Evolutionary conservation across 2,888 invertebrate species (phyloP).

Genomic region (Furcula furcula): DNA sequence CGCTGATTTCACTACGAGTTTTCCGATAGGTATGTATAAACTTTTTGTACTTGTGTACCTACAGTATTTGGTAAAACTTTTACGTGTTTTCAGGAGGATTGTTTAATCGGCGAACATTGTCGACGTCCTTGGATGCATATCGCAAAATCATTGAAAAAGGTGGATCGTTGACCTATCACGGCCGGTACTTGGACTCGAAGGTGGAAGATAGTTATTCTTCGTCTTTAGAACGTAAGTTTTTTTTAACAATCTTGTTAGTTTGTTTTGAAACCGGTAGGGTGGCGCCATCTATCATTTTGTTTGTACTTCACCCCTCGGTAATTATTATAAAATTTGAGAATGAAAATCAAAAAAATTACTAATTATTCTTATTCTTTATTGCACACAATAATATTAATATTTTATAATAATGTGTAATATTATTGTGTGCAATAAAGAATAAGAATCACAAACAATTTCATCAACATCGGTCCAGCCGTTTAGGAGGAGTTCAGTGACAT

Average conservation of each 20-base stretch:
- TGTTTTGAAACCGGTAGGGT: neutral
- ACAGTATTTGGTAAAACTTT: neutral
- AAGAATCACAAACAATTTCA: no score
- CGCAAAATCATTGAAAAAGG: constrained; percentile 44
- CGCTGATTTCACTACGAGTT: constrained; percentile 36
- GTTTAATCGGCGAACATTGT: constrained; percentile 57
- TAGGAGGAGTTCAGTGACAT: no score
- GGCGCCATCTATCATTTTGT: neutral
- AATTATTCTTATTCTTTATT: no score
- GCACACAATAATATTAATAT: no score
- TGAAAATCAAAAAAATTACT: no score
- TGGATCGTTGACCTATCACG: constrained; percentile 47
- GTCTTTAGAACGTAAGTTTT: constrained; percentile 59
- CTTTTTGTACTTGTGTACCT: neutral
- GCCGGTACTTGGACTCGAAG: constrained; percentile 43
- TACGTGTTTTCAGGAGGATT: constrained; percentile 68
- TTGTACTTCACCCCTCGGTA: no score
- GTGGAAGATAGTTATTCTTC: constrained; percentile 63
- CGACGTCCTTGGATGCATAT: constrained; percentile 47
- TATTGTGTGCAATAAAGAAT: no score
- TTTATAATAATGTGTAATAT: no score
- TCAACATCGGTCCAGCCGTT: no score
- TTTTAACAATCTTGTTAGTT: neutral
- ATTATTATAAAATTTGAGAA: no score
- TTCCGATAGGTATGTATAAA: constrained; percentile 58